These are phyloP conservation scores for Chrysogorgia sp. DNA, from an alignment of 92 coral and sea anemone genomes.

Conservation along the genomic window DNA sequence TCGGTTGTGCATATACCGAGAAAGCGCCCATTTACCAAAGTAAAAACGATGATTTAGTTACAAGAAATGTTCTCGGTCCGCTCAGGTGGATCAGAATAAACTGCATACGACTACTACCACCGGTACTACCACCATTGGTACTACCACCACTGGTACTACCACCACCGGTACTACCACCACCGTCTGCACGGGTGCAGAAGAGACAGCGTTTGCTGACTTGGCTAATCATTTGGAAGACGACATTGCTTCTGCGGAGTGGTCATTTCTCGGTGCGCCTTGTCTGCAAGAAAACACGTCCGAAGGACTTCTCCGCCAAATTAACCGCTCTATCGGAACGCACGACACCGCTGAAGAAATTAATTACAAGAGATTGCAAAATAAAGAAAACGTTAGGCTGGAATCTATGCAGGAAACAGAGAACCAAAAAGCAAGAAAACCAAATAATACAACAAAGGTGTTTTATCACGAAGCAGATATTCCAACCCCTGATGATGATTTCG, in stretches of 20 bases:
- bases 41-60: too few species aligned
- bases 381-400: background rate
- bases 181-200: too few species aligned
- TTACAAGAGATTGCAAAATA: background rate
- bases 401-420: background rate
- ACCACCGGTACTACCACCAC: too few species aligned
- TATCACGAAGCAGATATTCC: background rate
- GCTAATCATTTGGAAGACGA: constrained; percentile 20
- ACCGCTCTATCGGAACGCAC: background rate
- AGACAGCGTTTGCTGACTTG: constrained; percentile 12
- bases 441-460: background rate
- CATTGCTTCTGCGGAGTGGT: background rate
- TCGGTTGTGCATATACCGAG: too few species aligned
- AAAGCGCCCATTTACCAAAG: too few species aligned
- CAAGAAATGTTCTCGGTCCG: too few species aligned
- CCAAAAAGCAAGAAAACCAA: background rate
- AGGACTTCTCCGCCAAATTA: background rate
- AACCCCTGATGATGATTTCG: constrained; percentile 17
- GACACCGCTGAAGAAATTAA: too few species aligned
- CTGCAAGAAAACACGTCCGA: background rate
- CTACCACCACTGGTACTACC: too few species aligned
- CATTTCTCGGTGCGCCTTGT: background rate
- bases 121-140: too few species aligned
- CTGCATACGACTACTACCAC: too few species aligned
- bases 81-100: too few species aligned